A percentile compares a stretch with the other conserved stretches of the same genome.
These are phyloP conservation scores for Delia radicum DNA, from an alignment of 1,140 invertebrate species.

Conservation along the genomic window DNA sequence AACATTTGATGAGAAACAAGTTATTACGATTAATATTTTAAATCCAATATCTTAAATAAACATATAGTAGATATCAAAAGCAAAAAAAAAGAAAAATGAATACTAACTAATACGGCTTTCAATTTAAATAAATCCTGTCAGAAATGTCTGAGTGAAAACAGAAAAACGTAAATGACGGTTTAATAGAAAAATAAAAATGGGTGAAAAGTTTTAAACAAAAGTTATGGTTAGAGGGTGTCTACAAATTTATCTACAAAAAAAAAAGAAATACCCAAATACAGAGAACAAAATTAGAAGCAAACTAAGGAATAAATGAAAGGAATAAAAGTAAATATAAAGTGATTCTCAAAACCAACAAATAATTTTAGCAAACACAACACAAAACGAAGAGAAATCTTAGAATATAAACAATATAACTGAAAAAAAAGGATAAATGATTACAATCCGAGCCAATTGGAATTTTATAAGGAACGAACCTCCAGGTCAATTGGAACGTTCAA, in stretches of 20 bases:
- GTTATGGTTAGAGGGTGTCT: not conserved
- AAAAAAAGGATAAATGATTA: not conserved
- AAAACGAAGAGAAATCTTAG: not conserved
- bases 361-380: not conserved
- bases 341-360: not conserved
- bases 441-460: too few species aligned
- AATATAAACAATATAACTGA: not conserved
- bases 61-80: not conserved
- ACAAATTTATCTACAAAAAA: not conserved
- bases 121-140: not conserved
- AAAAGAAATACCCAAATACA: not conserved
- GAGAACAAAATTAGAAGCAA: not conserved
- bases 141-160: constrained; percentile 2
- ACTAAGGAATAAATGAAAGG: not conserved
- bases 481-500: too few species aligned
- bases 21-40: not conserved
- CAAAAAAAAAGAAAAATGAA: not conserved
- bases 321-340: not conserved
- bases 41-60: not conserved
- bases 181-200: not conserved
- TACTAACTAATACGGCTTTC: not conserved
- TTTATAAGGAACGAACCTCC: too few species aligned
- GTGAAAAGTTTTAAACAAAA: not conserved
- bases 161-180: not conserved
- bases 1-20: not conserved